Evolutionary conservation across 2,888 invertebrate species (phyloP), one percentile per base, ranked within the genome.

Genomic region (Magallana nippona): DNA sequence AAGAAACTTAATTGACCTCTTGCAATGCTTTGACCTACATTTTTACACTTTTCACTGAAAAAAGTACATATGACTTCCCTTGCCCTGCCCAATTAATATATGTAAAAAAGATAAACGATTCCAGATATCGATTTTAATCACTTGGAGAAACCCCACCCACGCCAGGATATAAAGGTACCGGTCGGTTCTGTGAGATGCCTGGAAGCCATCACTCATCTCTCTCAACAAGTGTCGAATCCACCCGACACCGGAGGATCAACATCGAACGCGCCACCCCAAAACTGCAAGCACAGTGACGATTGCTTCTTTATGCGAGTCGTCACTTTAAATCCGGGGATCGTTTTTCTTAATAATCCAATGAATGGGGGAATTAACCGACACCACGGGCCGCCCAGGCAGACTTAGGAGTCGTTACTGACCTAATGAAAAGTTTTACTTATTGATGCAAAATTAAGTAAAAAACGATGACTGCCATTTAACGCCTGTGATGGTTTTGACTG

Each of bases 321-420:
- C 63, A 63, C 13, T 63, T 63, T 63, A 63, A 63, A 32, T 63
- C 63, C 27, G 63, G 63, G 27, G 63, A 63, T 63, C 63, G 63
- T 19, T 63, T 63, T 63, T 63, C 63, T 63, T 63, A 63, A 27
- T 63, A 63, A 63, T 63, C 63, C 22, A 13, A 22, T 63, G 63
- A 63, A 63, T 63, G 22, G 63, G 5, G 11, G 63, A 27, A 63
- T 63, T 63, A 63, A 63, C 63, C n/a, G 63, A 11, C 22, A 10
- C 8, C 27, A 63, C 63, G 63, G 63, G 63, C 63, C 63, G 63
- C 63, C 63, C 63, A 63, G 19, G 63, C 63, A 22, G 63, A 2
- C 63, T 11, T 63, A 27, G 22, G 15, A 63, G 22, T 22, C 27
- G 63, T 22, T 63, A 63, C 63, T 22, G 63, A 63, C 27, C 63